These are phyloP conservation scores for Lerista edwardsae DNA, from an alignment of 2,797 vertebrate species.

Conservation along the genomic window DNA sequence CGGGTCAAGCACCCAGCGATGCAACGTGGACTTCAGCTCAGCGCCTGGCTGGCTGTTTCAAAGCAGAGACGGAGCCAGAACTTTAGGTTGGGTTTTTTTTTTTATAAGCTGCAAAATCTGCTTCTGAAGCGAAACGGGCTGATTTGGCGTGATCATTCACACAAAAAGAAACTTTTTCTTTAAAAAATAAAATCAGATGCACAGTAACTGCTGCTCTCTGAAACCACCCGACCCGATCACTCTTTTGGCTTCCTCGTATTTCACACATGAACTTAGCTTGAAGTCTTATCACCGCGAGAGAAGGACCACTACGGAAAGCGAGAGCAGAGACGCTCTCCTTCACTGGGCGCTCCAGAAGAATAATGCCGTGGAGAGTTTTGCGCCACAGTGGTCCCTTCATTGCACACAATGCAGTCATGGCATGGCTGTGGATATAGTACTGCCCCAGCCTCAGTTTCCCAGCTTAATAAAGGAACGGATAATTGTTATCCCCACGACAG, in stretches of 20 bases:
- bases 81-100: no score
- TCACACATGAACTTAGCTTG: background rate
- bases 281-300: background rate
- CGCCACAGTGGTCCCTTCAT: no score
- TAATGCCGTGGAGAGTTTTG: no score
- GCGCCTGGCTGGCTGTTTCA: background rate
- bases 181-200: no score
- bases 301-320: background rate
- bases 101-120: no score
- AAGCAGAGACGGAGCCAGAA: background rate
- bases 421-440: no score
- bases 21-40: fast-evolving
- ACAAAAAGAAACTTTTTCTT: no score
- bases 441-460: background rate
- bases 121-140: no score
- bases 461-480: background rate
- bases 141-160: no score
- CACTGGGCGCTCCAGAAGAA: no score
- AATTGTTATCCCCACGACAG: background rate
- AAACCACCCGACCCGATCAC: background rate
- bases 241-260: background rate
- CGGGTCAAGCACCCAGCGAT: background rate
- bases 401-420: background rate
- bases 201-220: background rate
- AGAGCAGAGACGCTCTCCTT: background rate